Evolutionary conservation across 2,888 invertebrate genomes (phyloP).

Genomic region (Anorthoa munda): DNA sequence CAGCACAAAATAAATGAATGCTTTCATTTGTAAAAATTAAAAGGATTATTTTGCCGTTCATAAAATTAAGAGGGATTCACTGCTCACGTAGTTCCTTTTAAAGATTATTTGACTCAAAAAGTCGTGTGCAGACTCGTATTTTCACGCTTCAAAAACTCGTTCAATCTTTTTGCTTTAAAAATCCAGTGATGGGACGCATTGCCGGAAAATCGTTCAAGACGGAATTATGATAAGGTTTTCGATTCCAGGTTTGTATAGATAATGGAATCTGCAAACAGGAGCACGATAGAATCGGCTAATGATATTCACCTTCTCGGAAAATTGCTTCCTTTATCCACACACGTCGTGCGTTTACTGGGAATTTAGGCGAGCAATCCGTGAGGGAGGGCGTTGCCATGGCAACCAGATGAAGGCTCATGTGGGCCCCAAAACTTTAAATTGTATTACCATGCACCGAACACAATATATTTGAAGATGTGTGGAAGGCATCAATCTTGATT

Average conservation of each 20-base stretch:
- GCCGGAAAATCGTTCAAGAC: constrained; percentile 49
- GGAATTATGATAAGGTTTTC: constrained; percentile 67
- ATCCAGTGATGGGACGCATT: constrained; percentile 19
- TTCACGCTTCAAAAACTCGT: constrained; percentile 1
- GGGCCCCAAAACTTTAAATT: constrained; percentile 90
- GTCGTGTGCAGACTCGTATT: constrained; percentile 5
- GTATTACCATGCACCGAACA: constrained; percentile 85
- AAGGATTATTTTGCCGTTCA: constrained; percentile 42
- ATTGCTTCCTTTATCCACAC: constrained; percentile 87
- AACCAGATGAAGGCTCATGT: constrained; percentile 88
- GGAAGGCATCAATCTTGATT: constrained; percentile 75
- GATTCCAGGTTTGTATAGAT: constrained; percentile 71
- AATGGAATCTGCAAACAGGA: constrained; percentile 77
- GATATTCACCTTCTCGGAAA: constrained; percentile 89
- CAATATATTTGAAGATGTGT: constrained; percentile 79
- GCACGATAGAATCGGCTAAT: constrained; percentile 83
- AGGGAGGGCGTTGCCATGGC: constrained; percentile 87
- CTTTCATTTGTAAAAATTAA: constrained; percentile 44
- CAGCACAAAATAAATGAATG: constrained; percentile 33
- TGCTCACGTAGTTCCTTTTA: constrained; percentile 4
- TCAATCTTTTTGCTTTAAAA: constrained; percentile 21
- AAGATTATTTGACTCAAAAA: constrained; percentile 23
- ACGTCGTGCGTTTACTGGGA: constrained; percentile 86
- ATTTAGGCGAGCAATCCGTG: constrained; percentile 80
- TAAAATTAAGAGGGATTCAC: constrained; percentile 35